A percentile compares a stretch with the other conserved stretches of the same genome.
phyloP scores from a whole-genome alignment of 2,888 invertebrate genomes.

The Suillia variegata region DNA sequence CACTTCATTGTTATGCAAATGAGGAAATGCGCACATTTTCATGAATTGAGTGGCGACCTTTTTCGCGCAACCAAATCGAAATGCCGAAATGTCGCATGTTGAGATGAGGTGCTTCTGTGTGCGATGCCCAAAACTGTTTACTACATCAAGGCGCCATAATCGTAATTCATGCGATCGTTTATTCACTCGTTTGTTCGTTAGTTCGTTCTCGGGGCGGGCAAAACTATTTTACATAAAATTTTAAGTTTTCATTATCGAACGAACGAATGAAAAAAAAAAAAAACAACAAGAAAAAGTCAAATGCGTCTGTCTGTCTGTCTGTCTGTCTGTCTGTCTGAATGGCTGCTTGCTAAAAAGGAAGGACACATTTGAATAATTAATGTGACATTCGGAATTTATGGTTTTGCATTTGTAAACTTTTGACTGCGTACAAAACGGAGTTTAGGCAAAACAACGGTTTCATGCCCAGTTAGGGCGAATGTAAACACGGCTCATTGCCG shows the following conservation, averaged over 20 bases:
- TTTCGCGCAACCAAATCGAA: slow-evolving; percentile 34
- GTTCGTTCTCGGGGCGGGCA: slow-evolving; percentile 12
- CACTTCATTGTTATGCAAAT: slow-evolving; percentile 54
- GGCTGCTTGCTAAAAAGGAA: too few species aligned
- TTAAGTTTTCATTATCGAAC: neutral
- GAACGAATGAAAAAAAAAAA: slow-evolving; percentile 3
- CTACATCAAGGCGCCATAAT: slow-evolving; percentile 52
- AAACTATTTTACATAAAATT: slow-evolving; percentile 30
- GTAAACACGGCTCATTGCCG: slow-evolving; percentile 42
- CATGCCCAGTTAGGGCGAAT: slow-evolving; percentile 53
- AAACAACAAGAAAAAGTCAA: slow-evolving; percentile 22
- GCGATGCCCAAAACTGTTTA: slow-evolving; percentile 10
- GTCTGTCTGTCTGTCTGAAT: too few species aligned
- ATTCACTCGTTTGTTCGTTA: too few species aligned
- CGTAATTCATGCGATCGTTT: slow-evolving; percentile 29
- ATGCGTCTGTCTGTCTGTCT: too few species aligned
- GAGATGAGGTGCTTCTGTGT: too few species aligned
- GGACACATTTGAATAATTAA: slow-evolving; percentile 52
- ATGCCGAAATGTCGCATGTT: too few species aligned
- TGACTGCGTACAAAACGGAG: slow-evolving; percentile 32
- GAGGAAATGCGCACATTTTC: too few species aligned
- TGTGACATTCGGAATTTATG: slow-evolving; percentile 55
- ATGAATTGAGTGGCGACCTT: too few species aligned
- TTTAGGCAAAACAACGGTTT: slow-evolving; percentile 52
- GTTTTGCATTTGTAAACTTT: slow-evolving; percentile 44